Base-by-base conservation (phyloP, 2,888 invertebrate genomes). In the Drosophila monieri region DNA sequence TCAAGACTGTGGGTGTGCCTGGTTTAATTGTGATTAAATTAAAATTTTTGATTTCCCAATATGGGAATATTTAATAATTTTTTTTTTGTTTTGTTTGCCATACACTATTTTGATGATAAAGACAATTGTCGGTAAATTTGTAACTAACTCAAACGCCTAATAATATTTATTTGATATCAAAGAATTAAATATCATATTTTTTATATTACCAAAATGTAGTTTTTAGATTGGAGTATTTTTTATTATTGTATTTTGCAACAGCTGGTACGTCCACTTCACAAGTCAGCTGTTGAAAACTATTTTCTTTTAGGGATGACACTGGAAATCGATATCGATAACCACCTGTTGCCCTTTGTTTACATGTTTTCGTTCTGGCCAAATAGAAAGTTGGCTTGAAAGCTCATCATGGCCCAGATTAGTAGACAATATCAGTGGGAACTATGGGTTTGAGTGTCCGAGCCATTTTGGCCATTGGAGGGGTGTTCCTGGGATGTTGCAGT, bases 401-500 rank as follows among this genome's bases (percentile, higher is more conserved):
- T 66, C 39, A 12, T 1, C 14, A 64, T 68, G 68, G 53, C 48
- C 53, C 43, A 61, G 23, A 32, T 61, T 23, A 12, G 3, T 21
- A 48, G 21, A 32, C 30, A 39, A 30, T 25, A 37, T 47, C 12
- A 54, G 41, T 51, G 8, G 15, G 1, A 44, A 3, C 32, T 8
- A 41, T 21, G 43, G 10, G 15, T 27, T 37, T 44, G 21, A 30
- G 47, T 25, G n/a, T 75, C 6, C 95, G 94, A 90, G 94, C 95
- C 49, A 90, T 93, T 15, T 88, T 94, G 83, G 96, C 95, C 66
- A 94, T 96, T 75, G 90, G 92, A 6, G 93, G 95, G 89, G 96
- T 96, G 57, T 96, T 97, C 88, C 90, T 97, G 53, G 98, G 98
- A 62, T 98, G 98, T 90, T 97, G 97, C 91, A 80, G 85, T 79